phyloP scores from a whole-genome alignment of 2,113 vertebrate genomes.

The Lagopus muta region DNA sequence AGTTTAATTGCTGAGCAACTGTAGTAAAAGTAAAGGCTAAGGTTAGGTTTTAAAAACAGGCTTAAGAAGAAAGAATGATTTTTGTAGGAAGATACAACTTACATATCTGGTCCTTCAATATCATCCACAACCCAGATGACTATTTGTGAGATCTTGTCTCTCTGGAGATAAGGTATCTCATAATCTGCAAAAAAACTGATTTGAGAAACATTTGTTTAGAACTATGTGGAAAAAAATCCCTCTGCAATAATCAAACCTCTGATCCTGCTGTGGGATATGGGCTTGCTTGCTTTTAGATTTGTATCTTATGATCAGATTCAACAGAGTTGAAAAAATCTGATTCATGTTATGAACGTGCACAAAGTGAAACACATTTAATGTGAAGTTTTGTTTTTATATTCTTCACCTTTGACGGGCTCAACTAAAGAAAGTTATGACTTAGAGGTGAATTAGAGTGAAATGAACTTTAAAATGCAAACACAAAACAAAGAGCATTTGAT shows the following conservation, averaged over 20 bases:
- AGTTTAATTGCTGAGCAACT: not conserved
- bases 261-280: not conserved
- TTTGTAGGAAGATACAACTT: conserved; percentile 42
- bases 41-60: not conserved
- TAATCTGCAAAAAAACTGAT: conserved; percentile 82
- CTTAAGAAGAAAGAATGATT: not conserved
- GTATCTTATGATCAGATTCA: not conserved
- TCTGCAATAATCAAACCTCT: not conserved
- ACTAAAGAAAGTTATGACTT: not conserved
- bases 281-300: not conserved
- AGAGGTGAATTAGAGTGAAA: not conserved
- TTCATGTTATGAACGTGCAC: not conserved
- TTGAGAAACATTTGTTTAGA: not conserved
- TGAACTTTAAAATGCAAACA: not conserved
- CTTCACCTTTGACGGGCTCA: not conserved
- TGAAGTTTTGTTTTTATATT: not conserved
- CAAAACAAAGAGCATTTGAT: not conserved
- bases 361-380: not conserved
- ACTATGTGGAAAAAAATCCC: not conserved
- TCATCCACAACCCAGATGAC: conserved; percentile 83
- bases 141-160: conserved; percentile 72
- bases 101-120: conserved; percentile 69
- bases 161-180: conserved; percentile 80
- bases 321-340: not conserved
- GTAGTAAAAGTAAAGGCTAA: not conserved